Percentiles rank a stretch among this genome's conserved stretches.
Conservation (phyloP, 2,888 invertebrate species). For the Mystacides longicornis region DNA sequence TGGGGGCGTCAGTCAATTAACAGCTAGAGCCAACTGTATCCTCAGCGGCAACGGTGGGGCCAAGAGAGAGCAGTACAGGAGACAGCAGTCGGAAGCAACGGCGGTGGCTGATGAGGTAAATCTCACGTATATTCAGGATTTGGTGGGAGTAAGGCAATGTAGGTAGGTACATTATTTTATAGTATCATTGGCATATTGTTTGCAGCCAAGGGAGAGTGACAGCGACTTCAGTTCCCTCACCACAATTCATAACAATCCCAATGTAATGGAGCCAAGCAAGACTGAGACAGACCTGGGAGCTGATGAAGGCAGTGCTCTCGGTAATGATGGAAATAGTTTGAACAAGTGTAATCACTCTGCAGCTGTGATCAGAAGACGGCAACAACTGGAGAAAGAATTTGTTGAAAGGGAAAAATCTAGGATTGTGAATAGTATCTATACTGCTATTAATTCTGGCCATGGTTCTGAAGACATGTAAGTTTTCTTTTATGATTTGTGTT, state of each 20-base stretch:
- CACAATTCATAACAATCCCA: too few relatives aligned
- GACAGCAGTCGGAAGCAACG: too few relatives aligned
- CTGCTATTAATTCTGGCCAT: neutral
- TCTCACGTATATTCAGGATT: too few relatives aligned
- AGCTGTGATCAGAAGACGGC: neutral
- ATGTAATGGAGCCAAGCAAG: too few relatives aligned
- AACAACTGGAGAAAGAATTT: neutral
- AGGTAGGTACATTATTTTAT: too few relatives aligned
- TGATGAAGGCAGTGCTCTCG: neutral
- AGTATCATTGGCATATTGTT: too few relatives aligned
- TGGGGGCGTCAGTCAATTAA: slow-evolving; percentile 5
- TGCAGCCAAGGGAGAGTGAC: too few relatives aligned
- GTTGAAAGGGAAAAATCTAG: neutral
- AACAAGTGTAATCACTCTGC: neutral
- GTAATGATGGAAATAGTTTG: neutral
- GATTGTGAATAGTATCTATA: neutral
- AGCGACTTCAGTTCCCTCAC: too few relatives aligned
- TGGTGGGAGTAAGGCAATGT: too few relatives aligned
- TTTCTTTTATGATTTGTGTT: too few relatives aligned
- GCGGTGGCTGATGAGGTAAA: too few relatives aligned
- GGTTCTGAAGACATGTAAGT: neutral
- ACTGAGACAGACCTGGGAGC: neutral
- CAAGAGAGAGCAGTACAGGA: too few relatives aligned
- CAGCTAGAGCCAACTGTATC: neutral
- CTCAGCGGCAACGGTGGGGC: neutral